Evolutionary conservation across 2,113 vertebrate genomes (phyloP).

Genomic region (Sander lucioperca): DNA sequence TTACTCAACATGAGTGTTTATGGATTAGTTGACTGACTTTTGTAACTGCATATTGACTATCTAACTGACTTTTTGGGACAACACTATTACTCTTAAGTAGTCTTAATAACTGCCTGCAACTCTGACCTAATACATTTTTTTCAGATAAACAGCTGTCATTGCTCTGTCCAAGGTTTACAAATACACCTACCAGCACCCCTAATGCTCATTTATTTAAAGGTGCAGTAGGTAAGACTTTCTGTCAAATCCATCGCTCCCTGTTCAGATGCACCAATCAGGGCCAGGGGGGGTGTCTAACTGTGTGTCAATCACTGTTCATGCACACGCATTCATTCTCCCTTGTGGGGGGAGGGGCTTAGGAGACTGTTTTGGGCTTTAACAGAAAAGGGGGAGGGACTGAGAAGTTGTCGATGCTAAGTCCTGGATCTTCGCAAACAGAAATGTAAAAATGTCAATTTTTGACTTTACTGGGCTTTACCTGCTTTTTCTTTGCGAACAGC

Average conservation of each 20-base stretch:
- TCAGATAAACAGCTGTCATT: neutral
- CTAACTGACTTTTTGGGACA: neutral
- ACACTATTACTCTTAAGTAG: neutral
- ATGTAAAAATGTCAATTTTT: neutral
- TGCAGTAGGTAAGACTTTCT: no score
- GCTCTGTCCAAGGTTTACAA: neutral
- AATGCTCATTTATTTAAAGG: no score
- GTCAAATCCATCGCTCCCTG: no score
- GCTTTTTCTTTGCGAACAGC: neutral
- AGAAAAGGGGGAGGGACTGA: no score
- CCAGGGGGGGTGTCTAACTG: no score
- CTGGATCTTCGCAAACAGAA: neutral
- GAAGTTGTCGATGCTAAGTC: no score
- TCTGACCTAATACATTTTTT: neutral
- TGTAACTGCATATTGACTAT: neutral
- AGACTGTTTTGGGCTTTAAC: no score
- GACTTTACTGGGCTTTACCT: neutral
- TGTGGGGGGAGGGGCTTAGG: no score
- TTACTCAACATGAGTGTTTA: constrained; percentile 12
- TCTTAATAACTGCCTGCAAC: neutral
- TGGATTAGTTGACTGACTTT: constrained; percentile 1
- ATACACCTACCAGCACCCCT: neutral
- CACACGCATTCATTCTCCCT: no score
- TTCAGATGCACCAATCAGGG: no score
- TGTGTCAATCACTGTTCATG: no score